These are phyloP conservation scores for Dinocampus coccinellae DNA, from an alignment of 2,888 invertebrate genomes.

Conservation along the genomic window DNA sequence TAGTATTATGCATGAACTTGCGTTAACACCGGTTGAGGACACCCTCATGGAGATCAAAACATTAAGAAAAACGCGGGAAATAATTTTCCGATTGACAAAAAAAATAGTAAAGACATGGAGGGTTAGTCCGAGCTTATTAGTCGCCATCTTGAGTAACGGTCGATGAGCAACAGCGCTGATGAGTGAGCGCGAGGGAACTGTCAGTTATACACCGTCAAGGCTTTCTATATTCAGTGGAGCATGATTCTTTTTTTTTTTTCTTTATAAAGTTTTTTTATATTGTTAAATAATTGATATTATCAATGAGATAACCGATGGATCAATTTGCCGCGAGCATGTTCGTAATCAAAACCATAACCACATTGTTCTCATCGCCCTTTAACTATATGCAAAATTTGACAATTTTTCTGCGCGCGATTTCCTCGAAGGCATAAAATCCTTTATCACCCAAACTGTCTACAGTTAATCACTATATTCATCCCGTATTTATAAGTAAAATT, in stretches of 20 bases:
- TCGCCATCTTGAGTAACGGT: slow-evolving; percentile 46
- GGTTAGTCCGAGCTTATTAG: slow-evolving; percentile 19
- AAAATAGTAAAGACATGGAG: slow-evolving; percentile 22
- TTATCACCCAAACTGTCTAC: background rate
- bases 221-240: background rate
- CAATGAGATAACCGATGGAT: background rate
- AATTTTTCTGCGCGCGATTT: background rate
- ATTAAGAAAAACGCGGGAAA: slow-evolving; percentile 17
- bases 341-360: background rate
- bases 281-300: background rate
- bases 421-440: background rate
- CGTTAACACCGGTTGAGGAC: too few species aligned
- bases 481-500: background rate
- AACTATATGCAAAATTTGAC: background rate
- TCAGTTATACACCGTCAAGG: slow-evolving; percentile 38
- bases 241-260: background rate
- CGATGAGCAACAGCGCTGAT: slow-evolving; percentile 29
- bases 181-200: slow-evolving; percentile 45
- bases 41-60: too few species aligned
- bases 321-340: background rate
- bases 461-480: background rate
- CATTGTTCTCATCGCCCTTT: background rate
- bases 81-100: slow-evolving; percentile 27
- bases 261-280: background rate
- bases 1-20: background rate